Base-by-base conservation (phyloP, 2,888 invertebrate genomes). In the Crocallis elinguaria region DNA sequence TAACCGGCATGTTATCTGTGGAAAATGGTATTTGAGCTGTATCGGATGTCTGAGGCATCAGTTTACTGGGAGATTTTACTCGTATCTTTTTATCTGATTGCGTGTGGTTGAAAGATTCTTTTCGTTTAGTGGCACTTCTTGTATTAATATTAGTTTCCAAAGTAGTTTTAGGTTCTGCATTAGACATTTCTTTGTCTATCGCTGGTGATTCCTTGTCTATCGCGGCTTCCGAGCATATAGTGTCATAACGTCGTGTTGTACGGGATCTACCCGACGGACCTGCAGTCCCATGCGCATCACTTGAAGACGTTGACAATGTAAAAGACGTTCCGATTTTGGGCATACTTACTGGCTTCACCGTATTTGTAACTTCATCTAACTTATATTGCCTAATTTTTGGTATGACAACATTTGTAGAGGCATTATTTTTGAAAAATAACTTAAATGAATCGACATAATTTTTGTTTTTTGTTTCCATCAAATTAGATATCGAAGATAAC, bases 381-480 rank as follows among this genome's bases (percentile, higher is more conserved):
- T 9, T 8, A n/a, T 17, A 12, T 2, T 19, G 27, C 0, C 12
- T 17, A 8, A 6, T 11, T 16, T 46, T 21, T 16, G 21, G 21
- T 23, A 30, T 2, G 7, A 11, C 7, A 7, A 21, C n/a, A 8
- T 30, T 14, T 13, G 35, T 11, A 7, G 17, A 7, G 5, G 9
- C 12, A 0, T 16, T 3, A 17, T n/a, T 13, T n/a, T 44, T 25
- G n/a, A 43, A 50, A 14, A 38, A 50, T 2, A 32, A 43, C 25
- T 50, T 43, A 11, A 50, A 50, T 2, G 50, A 43, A 5, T 32
- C 17, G n/a, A 50, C 11, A 14, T 17, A 50, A 17, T 25, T 32
- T n/a, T 50, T 43, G 32, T 37, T 33, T 48, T 49, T 53, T 14
- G n/a, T 36, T 58, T 41, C 41, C 52, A 50, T 43, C 19, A 43